phyloP scores from a whole-genome alignment of 2,113 vertebrate species.

The Oceanites oceanicus region DNA sequence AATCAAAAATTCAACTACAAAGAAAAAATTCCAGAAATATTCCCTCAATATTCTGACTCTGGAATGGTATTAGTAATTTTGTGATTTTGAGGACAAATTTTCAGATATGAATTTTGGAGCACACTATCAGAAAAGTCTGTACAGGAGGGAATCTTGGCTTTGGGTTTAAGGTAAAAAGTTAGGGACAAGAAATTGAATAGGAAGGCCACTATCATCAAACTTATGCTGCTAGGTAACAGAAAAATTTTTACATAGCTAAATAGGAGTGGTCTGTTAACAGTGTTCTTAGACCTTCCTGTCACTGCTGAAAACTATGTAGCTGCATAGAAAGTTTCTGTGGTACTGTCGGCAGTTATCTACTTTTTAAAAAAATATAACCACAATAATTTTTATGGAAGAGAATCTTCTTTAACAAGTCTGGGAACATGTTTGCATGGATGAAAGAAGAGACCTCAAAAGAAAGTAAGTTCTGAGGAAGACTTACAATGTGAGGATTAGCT shows the following conservation, averaged over 20 bases:
- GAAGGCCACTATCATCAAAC: neutral
- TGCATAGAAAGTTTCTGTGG: neutral
- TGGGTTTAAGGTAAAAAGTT: neutral
- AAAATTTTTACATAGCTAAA: neutral
- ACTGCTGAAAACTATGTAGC: neutral
- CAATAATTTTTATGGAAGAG: neutral
- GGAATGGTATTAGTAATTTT: neutral
- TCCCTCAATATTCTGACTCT: neutral
- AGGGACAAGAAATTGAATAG: neutral
- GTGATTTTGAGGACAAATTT: neutral
- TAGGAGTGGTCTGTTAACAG: neutral
- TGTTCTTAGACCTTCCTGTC: neutral
- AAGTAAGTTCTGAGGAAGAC: neutral
- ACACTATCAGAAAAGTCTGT: neutral
- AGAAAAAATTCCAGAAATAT: neutral
- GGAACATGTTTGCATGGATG: neutral
- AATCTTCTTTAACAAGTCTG: neutral
- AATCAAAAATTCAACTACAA: neutral
- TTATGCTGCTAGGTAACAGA: neutral
- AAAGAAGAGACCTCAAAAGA: neutral
- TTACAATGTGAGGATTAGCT: neutral
- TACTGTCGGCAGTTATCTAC: rapidly evolving
- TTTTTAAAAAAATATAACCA: neutral
- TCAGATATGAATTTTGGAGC: neutral
- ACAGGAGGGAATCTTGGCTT: neutral